These are phyloP conservation scores for Aradophagus sp. DNA, from an alignment of 1,140 invertebrate species.

Conservation along the genomic window DNA sequence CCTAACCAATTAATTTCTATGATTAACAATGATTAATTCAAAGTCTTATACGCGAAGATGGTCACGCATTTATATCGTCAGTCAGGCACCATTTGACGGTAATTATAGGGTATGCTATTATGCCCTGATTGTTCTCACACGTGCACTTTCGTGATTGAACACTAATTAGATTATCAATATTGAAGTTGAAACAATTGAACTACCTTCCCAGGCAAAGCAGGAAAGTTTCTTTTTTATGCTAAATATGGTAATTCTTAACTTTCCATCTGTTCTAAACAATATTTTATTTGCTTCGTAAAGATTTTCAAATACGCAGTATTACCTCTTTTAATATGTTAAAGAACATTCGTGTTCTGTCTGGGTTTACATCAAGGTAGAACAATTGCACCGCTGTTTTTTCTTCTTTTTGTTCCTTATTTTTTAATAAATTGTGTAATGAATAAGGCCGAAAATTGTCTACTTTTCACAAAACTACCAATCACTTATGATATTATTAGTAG, in stretches of 20 bases:
- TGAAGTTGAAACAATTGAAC: conserved; percentile 30
- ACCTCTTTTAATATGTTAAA: too few relatives aligned
- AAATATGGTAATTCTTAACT: too few relatives aligned
- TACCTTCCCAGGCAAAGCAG: conserved; percentile 7
- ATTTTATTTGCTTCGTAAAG: too few relatives aligned
- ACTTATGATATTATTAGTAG: neutral
- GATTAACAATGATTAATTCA: conserved; percentile 43
- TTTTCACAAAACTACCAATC: neutral
- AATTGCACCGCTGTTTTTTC: too few relatives aligned
- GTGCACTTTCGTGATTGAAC: conserved; percentile 40
- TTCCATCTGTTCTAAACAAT: too few relatives aligned
- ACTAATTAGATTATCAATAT: conserved; percentile 40
- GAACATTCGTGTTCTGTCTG: too few relatives aligned
- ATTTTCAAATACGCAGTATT: too few relatives aligned
- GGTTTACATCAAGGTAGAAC: too few relatives aligned
- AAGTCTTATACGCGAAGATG: conserved; percentile 39
- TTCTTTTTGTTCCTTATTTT: too few relatives aligned
- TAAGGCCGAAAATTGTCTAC: conserved; percentile 13
- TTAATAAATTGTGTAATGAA: conserved; percentile 5
- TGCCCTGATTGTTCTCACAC: conserved; percentile 28
- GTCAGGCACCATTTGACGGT: conserved; percentile 57
- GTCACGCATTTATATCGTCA: conserved; percentile 44
- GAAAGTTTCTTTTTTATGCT: too few relatives aligned
- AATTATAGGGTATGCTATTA: conserved; percentile 49
- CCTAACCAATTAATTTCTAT: conserved; percentile 36